Conservation (phyloP, 2,888 invertebrate genomes). For the Cenopis cana region DNA sequence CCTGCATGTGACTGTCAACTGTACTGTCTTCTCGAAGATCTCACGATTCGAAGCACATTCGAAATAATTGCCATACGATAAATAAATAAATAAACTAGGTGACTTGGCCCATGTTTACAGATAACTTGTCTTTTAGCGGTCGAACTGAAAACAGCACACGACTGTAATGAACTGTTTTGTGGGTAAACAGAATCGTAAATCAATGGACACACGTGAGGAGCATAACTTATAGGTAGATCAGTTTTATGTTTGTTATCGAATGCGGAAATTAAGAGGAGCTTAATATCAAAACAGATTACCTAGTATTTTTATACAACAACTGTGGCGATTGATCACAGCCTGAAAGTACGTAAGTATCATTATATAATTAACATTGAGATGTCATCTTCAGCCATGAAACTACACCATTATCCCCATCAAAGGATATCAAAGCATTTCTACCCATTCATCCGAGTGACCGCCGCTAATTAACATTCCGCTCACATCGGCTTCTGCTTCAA, state of each 20-base stretch:
- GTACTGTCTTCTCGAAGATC: too few species aligned
- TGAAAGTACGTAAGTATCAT: too few species aligned
- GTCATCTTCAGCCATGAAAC: not conserved
- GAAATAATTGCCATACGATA: too few species aligned
- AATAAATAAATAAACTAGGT: too few species aligned
- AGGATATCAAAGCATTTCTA: constrained; percentile 16
- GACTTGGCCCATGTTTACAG: not conserved
- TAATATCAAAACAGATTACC: not conserved
- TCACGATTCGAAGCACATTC: too few species aligned
- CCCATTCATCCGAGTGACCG: constrained; percentile 10
- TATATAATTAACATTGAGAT: not conserved
- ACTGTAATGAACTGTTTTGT: constrained; percentile 18
- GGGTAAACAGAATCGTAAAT: constrained; percentile 54
- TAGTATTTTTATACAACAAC: too few species aligned
- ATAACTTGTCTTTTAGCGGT: constrained; percentile 1
- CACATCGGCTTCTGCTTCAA: constrained; percentile 16
- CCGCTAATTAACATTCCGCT: constrained; percentile 29
- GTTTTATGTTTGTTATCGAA: constrained; percentile 14
- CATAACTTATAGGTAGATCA: not conserved
- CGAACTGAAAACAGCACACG: constrained; percentile 16
- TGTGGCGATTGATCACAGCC: too few species aligned
- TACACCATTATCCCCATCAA: constrained; percentile 4
- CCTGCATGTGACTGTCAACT: too few species aligned
- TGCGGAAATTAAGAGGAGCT: not conserved
- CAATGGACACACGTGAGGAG: constrained; percentile 22